A percentile compares a stretch with the other conserved stretches of the same genome.
phyloP scores from a whole-genome alignment of 2,888 invertebrate genomes.

The Drosophila nigricruria region DNA sequence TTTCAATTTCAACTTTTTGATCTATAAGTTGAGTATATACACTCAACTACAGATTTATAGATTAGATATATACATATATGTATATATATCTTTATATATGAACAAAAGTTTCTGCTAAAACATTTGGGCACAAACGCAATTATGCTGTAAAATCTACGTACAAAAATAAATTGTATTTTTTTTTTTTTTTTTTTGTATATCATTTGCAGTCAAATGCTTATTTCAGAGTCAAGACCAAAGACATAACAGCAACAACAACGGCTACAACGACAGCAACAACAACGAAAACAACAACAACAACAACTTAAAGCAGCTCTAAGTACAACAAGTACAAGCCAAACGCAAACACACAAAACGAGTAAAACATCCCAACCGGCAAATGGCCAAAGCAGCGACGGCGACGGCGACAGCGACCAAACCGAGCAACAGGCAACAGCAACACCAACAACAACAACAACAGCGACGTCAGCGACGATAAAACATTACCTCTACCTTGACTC shows the following conservation, averaged over 20 bases:
- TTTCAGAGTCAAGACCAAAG: conserved; percentile 79
- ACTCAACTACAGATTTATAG: too few relatives aligned
- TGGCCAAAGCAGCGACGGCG: conserved; percentile 65
- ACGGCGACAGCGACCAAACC: conserved; percentile 29
- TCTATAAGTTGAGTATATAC: neutral
- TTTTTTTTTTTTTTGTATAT: conserved; percentile 15
- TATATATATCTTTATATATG: neutral
- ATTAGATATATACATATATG: neutral
- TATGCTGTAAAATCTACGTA: conserved; percentile 21
- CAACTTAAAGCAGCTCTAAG: conserved; percentile 62
- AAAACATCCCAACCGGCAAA: conserved; percentile 79
- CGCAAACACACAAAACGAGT: conserved; percentile 46
- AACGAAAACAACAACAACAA: conserved; percentile 33
- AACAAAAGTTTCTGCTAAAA: neutral
- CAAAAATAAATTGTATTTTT: conserved; percentile 18
- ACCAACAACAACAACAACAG: conserved; percentile 37
- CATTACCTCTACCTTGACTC: conserved; percentile 85
- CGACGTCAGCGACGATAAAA: conserved; percentile 52
- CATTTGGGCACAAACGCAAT: conserved; percentile 3
- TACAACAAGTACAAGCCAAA: conserved; percentile 71
- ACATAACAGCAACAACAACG: conserved; percentile 44
- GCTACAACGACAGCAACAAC: conserved; percentile 35
- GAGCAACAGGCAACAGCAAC: conserved; percentile 54
- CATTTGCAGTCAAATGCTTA: conserved; percentile 40
- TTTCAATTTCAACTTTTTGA: neutral